Evolutionary conservation across 2,888 invertebrate genomes (phyloP), one percentile per base, ranked within the genome.

Genomic region (Acanthopleura granulata): DNA sequence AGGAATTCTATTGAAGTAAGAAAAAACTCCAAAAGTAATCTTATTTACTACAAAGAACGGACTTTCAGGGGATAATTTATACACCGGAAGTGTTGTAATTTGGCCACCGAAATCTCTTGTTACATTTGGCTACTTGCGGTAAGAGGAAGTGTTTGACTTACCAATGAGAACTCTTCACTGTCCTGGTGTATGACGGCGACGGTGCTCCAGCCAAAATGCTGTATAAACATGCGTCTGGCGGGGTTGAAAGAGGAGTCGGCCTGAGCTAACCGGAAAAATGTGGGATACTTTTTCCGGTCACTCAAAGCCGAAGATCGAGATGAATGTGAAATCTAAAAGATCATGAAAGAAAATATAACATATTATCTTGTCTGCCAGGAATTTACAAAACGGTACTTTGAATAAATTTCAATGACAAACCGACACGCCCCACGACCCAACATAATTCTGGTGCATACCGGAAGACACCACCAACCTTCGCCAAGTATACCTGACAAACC

Each of bases 221-320:
- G 93, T 84, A 97, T 94, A 87, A 97, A 95, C 49, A 95, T 94
- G 75, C 95, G 94, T 85, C 96, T 93, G 0, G 97, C 97, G 0
- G 94, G 93, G 89, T 97, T 96, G 91, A 97, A 96, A 0, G 97
- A 96, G 0, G 96, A 95, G 89, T 97, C 96, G 0, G 96, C 96
- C 0, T 96, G 95, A 0, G 96, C 95, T 0, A 97, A 96, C 61
- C 97, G 93, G 91, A 95, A 95, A 92, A 97, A 97, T 61, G 96
- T 93, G 0, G 96, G 96, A 90, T 95, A 97, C 90, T 96, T 96
- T 57, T 94, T 94, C 40, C 96, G 93, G 91, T 97, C 96, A 83
- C 96, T 96, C 74, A 97, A 92, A 0, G 95, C 95, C 22, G 97
- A 97, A 0, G 97, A 96, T 27, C 95, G 96, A 0, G 96, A 95